phyloP scores from a whole-genome alignment of 1,140 invertebrate genomes.

The Reticulitermes speratus region DNA sequence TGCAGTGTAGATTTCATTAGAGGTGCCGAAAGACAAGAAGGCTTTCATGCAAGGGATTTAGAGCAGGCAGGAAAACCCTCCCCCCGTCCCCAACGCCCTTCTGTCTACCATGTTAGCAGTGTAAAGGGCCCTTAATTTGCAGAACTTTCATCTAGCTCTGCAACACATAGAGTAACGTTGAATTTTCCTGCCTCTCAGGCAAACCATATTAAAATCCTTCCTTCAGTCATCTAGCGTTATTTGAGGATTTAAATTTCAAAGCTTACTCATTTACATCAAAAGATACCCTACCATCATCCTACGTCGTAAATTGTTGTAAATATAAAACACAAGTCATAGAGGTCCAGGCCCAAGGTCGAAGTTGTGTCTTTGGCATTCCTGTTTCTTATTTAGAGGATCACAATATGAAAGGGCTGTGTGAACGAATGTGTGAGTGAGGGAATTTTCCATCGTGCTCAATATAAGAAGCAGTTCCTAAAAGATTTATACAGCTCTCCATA shows the following conservation, averaged over 20 bases:
- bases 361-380: too few relatives aligned
- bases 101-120: not conserved
- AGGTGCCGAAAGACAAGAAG: not conserved
- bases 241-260: not conserved
- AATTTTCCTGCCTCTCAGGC: slow-evolving; percentile 8
- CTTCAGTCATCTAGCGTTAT: not conserved
- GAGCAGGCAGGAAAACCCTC: too few relatives aligned
- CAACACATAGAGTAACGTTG: not conserved
- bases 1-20: not conserved
- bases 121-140: slow-evolving; percentile 10
- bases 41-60: not conserved
- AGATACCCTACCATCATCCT: not conserved
- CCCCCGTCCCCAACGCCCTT: not conserved
- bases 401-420: too few relatives aligned
- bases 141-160: not conserved
- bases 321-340: too few relatives aligned
- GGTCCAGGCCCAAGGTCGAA: too few relatives aligned
- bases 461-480: too few relatives aligned
- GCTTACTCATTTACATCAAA: not conserved
- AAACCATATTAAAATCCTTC: not conserved
- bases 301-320: too few relatives aligned
- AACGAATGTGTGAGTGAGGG: too few relatives aligned
- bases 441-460: too few relatives aligned
- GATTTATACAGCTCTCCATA: too few relatives aligned
- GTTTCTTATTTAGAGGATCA: too few relatives aligned